These are phyloP conservation scores for Drosophila mercatorum DNA, from an alignment of 2,888 invertebrate species.

Conservation along the genomic window DNA sequence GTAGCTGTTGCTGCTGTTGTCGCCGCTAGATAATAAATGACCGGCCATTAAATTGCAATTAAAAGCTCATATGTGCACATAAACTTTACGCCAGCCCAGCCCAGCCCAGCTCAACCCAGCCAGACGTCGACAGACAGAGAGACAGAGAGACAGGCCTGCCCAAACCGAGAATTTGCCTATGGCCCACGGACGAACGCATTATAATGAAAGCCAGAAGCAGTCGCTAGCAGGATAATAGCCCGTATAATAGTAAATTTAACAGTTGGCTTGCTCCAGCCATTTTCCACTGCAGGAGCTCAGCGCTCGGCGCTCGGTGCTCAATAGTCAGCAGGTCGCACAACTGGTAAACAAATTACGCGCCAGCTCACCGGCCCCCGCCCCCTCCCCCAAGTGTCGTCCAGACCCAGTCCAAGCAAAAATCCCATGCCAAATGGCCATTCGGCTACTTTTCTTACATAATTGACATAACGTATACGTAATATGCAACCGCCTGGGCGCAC, in stretches of 20 bases:
- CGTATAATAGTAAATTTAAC: slow-evolving; percentile 80
- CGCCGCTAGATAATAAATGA: slow-evolving; percentile 82
- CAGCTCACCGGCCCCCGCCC: not conserved
- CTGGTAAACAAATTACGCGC: slow-evolving; percentile 78
- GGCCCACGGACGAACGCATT: slow-evolving; percentile 60
- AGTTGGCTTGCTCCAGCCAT: slow-evolving; percentile 67
- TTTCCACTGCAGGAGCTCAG: slow-evolving; percentile 42
- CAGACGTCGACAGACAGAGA: slow-evolving; percentile 29
- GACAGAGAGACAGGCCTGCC: slow-evolving; percentile 25
- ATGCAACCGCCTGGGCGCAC: slow-evolving; percentile 43
- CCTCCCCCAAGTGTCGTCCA: not conserved
- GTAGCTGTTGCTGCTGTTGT: slow-evolving; percentile 61
- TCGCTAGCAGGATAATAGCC: slow-evolving; percentile 71
- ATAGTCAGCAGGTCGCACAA: slow-evolving; percentile 46
- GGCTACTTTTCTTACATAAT: slow-evolving; percentile 75
- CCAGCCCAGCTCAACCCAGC: slow-evolving; percentile 39
- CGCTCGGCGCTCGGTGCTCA: slow-evolving; percentile 30
- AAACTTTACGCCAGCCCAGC: slow-evolving; percentile 68
- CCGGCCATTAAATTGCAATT: slow-evolving; percentile 84
- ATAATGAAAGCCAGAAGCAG: slow-evolving; percentile 59
- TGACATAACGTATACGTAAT: slow-evolving; percentile 76
- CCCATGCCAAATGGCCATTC: slow-evolving; percentile 46
- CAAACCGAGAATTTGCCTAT: slow-evolving; percentile 56
- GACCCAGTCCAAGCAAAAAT: slow-evolving; percentile 31
- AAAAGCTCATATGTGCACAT: slow-evolving; percentile 83